Evolutionary conservation across 2,113 vertebrate species (phyloP), one percentile per base, ranked within the genome.

Genomic region (Xiphorhynchus elegans): DNA sequence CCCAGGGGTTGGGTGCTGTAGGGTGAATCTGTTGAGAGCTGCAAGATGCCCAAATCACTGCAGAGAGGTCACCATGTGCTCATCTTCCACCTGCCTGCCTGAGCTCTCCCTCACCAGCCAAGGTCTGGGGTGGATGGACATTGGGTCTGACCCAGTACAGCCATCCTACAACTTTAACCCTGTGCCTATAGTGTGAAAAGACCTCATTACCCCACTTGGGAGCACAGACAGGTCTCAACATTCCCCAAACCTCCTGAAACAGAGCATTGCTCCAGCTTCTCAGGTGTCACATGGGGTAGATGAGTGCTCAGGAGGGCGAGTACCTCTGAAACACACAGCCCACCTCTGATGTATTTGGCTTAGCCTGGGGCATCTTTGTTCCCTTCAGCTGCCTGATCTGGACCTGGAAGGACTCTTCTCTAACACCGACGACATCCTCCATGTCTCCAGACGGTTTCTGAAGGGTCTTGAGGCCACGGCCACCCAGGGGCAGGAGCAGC

Each of bases 391-490:
- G 83, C 98, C 98, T 5, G 98, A 97, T 18, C 90, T 96, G 46
- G 98, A 99, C 94, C 97, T 99, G 97, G 98, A 99, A 91, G 97
- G 98, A 88, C 98, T 99, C 95, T 99, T 99, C 85, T 98, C 98
- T 58, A 98, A 99, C 97, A 97, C 98, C 0, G 98, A 99, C 1
- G 99, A 99, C 19, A 98, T 99, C 94, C 98, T 99, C 17, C 85
- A 97, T 0, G 97, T 99, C 59, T 99, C 98, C 10, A 93, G 91
- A 56, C 97, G 96, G 28, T 97, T 99, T 35, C 98, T 99, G 90
- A 98, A 96, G 76, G 96, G 95, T 31, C 95, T 99, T 53, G 98
- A 99, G 95, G 98, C 98, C 85, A 89, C 95, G 0, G 86, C 77
- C 6, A 84, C 96, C 21, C 96, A 74, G 47, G 97, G 98, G 47